Conservation (phyloP, 2,797 vertebrate species). For the Xiphophorus birchmanni region DNA sequence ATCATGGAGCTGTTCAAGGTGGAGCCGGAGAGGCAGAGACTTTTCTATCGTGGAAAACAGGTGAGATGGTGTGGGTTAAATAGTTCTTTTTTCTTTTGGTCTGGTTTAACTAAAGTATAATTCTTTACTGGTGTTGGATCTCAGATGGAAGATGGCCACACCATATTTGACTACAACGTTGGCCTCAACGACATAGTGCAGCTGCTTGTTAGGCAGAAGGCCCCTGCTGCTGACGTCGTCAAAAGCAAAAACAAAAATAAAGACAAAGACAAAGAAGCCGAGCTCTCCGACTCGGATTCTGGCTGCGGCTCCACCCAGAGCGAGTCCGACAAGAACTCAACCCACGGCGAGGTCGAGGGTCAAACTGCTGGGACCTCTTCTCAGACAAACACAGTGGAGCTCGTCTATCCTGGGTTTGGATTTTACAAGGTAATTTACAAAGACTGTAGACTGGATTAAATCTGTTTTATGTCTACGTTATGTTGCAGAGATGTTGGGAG, state of each 20-base stretch:
- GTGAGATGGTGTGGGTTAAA: slow-evolving; percentile 64
- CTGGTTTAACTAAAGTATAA: not conserved
- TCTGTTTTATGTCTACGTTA: not conserved
- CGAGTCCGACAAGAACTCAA: slow-evolving; percentile 94
- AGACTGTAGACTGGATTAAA: not conserved
- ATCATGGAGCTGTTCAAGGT: slow-evolving; percentile 90
- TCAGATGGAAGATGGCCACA: slow-evolving; percentile 98
- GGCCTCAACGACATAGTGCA: slow-evolving; percentile 97
- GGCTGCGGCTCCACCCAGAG: slow-evolving; percentile 94
- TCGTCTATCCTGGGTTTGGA: slow-evolving; percentile 85
- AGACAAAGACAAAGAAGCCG: slow-evolving; percentile 87
- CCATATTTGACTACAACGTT: slow-evolving; percentile 95
- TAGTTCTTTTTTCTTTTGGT: too few relatives aligned
- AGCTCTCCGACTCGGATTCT: slow-evolving; percentile 94
- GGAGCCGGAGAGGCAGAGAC: slow-evolving; percentile 87
- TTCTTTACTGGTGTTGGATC: not conserved
- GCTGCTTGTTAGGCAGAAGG: slow-evolving; percentile 89
- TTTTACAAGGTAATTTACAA: slow-evolving; percentile 86
- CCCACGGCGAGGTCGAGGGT: slow-evolving; percentile 84
- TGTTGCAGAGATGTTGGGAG: not conserved
- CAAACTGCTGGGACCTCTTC: slow-evolving; percentile 82
- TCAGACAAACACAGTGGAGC: slow-evolving; percentile 56
- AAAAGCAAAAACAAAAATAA: slow-evolving; percentile 76
- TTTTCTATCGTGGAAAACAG: slow-evolving; percentile 98
- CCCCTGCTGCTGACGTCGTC: slow-evolving; percentile 58